Conservation (phyloP, 2,888 invertebrate species). For the Drosophila nigricruria region DNA sequence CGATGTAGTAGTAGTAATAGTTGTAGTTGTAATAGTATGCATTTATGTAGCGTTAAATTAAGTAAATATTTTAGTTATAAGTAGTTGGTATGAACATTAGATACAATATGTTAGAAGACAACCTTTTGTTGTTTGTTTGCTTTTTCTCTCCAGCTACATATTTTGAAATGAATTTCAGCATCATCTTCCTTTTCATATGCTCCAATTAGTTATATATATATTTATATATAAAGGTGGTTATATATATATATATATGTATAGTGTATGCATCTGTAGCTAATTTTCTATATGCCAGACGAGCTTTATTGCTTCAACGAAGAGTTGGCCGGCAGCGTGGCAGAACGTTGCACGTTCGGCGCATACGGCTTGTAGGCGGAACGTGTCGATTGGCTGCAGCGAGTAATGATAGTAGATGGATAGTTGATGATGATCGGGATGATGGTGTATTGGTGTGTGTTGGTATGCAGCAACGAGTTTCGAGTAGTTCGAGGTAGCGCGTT, state of each 20-base stretch:
- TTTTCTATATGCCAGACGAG: slow-evolving; percentile 10
- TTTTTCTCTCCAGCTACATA: slow-evolving; percentile 10
- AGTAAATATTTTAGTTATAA: slow-evolving; percentile 47
- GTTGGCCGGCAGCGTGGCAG: slow-evolving; percentile 94
- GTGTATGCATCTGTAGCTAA: slow-evolving; percentile 23
- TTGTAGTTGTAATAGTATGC: slow-evolving; percentile 38
- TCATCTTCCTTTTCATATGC: slow-evolving; percentile 12
- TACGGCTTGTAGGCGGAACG: slow-evolving; percentile 86
- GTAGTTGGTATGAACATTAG: slow-evolving; percentile 58
- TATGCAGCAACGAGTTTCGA: not conserved
- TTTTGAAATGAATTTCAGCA: slow-evolving; percentile 12
- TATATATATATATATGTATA: not conserved
- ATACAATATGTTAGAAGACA: slow-evolving; percentile 54
- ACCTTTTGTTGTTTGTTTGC: slow-evolving; percentile 9
- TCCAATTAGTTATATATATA: slow-evolving; percentile 4
- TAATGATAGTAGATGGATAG: not conserved
- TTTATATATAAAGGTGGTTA: not conserved
- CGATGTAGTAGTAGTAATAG: slow-evolving; percentile 19
- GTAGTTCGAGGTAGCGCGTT: not conserved
- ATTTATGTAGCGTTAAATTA: slow-evolving; percentile 47
- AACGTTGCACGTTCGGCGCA: slow-evolving; percentile 89
- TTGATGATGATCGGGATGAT: slow-evolving; percentile 5
- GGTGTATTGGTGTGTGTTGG: slow-evolving; percentile 2
- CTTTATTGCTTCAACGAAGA: slow-evolving; percentile 88
- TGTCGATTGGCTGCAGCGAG: slow-evolving; percentile 84